These are phyloP conservation scores for Vulpes vulpes DNA, from an alignment of 2,113 vertebrate genomes.

Conservation along the genomic window DNA sequence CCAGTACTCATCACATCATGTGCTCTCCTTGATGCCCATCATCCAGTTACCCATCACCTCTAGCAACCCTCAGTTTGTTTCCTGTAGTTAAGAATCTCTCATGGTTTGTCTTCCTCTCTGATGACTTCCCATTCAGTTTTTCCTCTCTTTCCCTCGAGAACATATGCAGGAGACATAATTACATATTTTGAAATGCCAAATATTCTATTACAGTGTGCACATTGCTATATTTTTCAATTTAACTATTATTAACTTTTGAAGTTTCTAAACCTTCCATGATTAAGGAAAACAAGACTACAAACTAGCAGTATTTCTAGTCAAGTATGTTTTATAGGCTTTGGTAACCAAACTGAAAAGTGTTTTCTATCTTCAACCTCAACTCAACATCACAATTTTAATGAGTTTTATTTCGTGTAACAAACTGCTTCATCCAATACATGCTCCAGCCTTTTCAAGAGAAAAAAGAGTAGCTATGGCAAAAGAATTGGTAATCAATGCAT, in stretches of 20 bases:
- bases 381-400: neutral
- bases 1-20: too few relatives aligned
- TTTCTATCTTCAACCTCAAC: neutral
- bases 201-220: neutral
- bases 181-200: neutral
- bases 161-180: neutral
- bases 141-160: neutral
- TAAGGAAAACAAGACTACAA: neutral
- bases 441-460: neutral
- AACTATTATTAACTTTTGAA: neutral
- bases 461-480: neutral
- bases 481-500: neutral
- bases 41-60: too few relatives aligned
- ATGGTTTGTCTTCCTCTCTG: too few relatives aligned
- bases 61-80: too few relatives aligned
- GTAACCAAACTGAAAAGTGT: neutral
- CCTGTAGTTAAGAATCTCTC: too few relatives aligned
- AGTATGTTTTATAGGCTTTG: neutral
- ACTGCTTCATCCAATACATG: neutral
- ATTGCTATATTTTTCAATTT: neutral
- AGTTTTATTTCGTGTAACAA: neutral
- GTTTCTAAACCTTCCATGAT: neutral
- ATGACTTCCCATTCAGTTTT: too few relatives aligned
- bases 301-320: neutral
- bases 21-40: too few relatives aligned